A percentile compares a stretch with the other conserved stretches of the same genome.
Conservation (phyloP, 2,113 vertebrate species). For the Panurus biarmicus region DNA sequence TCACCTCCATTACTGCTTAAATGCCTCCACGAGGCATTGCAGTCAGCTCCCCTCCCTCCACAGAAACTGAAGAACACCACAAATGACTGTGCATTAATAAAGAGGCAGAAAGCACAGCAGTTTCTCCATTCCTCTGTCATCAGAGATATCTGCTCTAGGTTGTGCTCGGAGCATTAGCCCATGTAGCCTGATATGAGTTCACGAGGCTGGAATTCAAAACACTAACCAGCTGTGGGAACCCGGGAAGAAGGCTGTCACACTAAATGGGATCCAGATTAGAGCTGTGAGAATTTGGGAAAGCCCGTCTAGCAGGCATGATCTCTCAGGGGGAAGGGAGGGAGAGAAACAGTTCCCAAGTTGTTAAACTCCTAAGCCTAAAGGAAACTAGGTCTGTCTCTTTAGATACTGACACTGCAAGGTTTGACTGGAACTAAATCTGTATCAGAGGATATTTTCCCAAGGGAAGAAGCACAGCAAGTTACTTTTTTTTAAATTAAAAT, state of each 20-base stretch:
- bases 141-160: conserved; percentile 73
- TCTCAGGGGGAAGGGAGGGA: neutral
- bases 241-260: conserved; percentile 77
- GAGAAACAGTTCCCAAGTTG: conserved; percentile 20
- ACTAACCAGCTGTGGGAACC: conserved; percentile 91
- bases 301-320: conserved; percentile 64
- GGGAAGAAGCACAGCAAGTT: neutral
- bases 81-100: conserved; percentile 57
- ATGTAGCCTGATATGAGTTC: conserved; percentile 86
- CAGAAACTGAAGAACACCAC: conserved; percentile 26
- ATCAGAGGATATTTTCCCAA: conserved; percentile 17
- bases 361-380: conserved; percentile 5
- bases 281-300: conserved; percentile 80
- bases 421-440: neutral
- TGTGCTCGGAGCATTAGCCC: conserved; percentile 73
- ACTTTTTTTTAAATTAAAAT: neutral
- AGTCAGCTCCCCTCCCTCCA: neutral
- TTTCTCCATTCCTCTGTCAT: conserved; percentile 76
- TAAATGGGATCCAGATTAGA: conserved; percentile 79
- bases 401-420: neutral
- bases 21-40: neutral
- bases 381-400: conserved; percentile 8
- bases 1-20: neutral
- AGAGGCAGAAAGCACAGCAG: conserved; percentile 22
- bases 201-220: conserved; percentile 91